Base-by-base conservation (phyloP, 1,140 invertebrate species). In the Drosophila kohkoa region DNA sequence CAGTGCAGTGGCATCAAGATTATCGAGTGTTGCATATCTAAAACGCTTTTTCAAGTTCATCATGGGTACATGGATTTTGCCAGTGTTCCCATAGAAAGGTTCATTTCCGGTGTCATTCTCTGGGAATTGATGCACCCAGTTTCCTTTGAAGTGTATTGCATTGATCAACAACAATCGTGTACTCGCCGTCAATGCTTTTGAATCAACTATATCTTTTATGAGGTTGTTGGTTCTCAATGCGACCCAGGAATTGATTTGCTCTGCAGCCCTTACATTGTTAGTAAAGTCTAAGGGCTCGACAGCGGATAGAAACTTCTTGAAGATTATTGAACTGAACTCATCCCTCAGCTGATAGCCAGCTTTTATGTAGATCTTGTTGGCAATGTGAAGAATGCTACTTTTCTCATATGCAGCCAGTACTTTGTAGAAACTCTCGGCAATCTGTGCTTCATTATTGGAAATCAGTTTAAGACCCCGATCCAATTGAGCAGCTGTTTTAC, bases 81-180 rank as follows among this genome's bases (percentile, higher is more conserved):
- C 51, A 0, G 77, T 79, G 43, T 78, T 81, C 30, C 87, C 15
- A 49, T 91, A 62, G 62, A 92, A 92, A 16, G 60, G 32, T 7
- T 87, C 78, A 5, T 64, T 65, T 0, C 41, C 59, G 0, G 82
- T 90, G 6, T 92, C 45, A 5, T 30, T 8, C 59, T 72, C 59
- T 1, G 63, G 57, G 48, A 91, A 92, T 45, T 73, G 41, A 54
- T 90, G 74, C 32, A 62, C 46, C 90, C 92, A 92, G 16, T 70
- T 77, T 45, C 91, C 91, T 48, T 92, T 92, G 49, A 96, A 96
- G 81, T 96, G 95, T 28, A 96, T 93, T 2, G 95, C 95, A 88
- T 96, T 96, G 2, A 94, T 92, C 6, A 96, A 90, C 5, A 96
- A 92, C 59, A 96, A 65, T 16, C 51, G 92, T 77, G 93, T 78